These are phyloP conservation scores for Phylloscopus trochilus DNA, from an alignment of 2,113 vertebrate species.

Conservation along the genomic window DNA sequence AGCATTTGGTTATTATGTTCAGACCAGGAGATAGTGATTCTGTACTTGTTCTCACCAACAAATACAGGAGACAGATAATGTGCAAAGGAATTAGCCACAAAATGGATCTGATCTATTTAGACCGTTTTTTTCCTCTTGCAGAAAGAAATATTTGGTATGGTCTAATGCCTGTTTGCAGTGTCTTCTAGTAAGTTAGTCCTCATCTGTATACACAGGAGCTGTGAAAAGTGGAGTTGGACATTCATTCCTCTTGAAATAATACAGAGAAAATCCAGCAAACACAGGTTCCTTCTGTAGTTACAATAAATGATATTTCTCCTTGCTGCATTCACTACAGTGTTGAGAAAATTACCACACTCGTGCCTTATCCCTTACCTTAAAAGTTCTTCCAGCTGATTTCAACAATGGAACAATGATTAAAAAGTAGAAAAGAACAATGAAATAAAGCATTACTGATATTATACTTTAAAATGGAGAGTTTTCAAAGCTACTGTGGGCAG, in stretches of 20 bases:
- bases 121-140: not conserved
- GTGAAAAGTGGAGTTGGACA: not conserved
- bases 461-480: not conserved
- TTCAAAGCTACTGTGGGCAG: not conserved
- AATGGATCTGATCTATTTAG: not conserved
- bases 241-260: not conserved
- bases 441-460: not conserved
- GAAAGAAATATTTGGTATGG: not conserved
- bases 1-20: not conserved
- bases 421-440: not conserved
- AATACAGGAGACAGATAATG: not conserved
- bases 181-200: not conserved
- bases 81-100: not conserved
- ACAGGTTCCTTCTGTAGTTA: not conserved
- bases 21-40: not conserved
- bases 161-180: not conserved
- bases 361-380: not conserved
- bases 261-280: not conserved
- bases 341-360: not conserved
- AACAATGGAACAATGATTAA: not conserved
- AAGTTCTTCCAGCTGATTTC: not conserved
- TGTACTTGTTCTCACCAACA: not conserved
- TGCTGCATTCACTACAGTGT: not conserved
- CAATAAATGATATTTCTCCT: not conserved
- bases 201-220: not conserved